Conservation (phyloP, 2,888 invertebrate genomes). For the Aradus depressus region DNA sequence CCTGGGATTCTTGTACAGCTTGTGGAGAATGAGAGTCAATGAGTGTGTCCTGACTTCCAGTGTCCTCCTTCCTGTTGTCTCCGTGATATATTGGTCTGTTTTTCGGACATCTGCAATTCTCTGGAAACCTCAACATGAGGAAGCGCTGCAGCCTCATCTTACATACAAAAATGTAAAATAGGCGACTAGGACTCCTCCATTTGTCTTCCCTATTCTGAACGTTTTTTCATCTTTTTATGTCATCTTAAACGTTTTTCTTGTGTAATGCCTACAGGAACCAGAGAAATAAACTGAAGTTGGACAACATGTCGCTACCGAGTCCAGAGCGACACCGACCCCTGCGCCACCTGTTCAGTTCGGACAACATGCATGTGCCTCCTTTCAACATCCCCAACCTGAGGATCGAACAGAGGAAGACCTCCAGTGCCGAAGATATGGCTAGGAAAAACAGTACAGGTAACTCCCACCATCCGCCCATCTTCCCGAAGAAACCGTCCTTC, state of each 20-base stretch:
- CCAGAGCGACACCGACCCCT: slow-evolving; percentile 64
- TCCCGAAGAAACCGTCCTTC: no score
- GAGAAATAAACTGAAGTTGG: slow-evolving; percentile 76
- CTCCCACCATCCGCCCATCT: no score
- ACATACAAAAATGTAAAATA: no score
- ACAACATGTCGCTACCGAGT: slow-evolving; percentile 61
- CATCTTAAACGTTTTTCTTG: neutral
- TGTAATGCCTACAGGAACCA: slow-evolving; percentile 53
- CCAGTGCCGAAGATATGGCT: slow-evolving; percentile 84
- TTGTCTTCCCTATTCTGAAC: neutral
- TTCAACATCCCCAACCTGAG: slow-evolving; percentile 82
- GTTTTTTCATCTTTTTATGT: neutral
- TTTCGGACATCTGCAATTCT: no score
- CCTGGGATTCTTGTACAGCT: no score
- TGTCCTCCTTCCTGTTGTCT: no score
- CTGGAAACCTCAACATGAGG: no score
- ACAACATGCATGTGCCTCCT: slow-evolving; percentile 72
- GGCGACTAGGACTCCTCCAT: no score
- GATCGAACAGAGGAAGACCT: slow-evolving; percentile 77
- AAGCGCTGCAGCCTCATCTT: no score
- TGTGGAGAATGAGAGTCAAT: no score
- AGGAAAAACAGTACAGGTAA: slow-evolving; percentile 74
- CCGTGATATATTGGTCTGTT: no score
- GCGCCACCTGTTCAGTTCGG: slow-evolving; percentile 72
- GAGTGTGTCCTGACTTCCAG: no score